Conservation (phyloP, 2,113 vertebrate species). For the Phrynosoma blainvillii region DNA sequence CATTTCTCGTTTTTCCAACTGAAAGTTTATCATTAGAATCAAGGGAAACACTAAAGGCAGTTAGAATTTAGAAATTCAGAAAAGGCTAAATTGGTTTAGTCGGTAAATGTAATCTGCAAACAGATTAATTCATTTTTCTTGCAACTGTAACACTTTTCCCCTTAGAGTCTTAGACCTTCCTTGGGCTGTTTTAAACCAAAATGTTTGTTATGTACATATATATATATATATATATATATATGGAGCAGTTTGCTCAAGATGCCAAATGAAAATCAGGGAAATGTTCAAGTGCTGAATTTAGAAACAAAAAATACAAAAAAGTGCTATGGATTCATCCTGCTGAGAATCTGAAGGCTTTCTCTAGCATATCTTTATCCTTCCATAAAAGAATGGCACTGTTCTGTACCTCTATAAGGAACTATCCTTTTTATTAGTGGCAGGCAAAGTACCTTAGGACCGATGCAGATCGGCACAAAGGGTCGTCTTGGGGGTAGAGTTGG, state of each 20-base stretch:
- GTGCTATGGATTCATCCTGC: too few relatives aligned
- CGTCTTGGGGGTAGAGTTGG: too few relatives aligned
- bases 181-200: constrained; percentile 50
- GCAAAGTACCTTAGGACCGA: too few relatives aligned
- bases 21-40: constrained; percentile 56
- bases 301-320: too few relatives aligned
- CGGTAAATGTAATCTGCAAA: constrained; percentile 42
- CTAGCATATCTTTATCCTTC: too few relatives aligned
- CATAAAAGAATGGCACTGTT: too few relatives aligned
- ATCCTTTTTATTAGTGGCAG: too few relatives aligned
- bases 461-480: too few relatives aligned
- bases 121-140: constrained; percentile 47
- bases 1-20: constrained; percentile 45
- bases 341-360: too few relatives aligned
- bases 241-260: not conserved
- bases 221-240: too few relatives aligned
- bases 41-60: constrained; percentile 48
- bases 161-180: constrained; percentile 22
- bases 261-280: not conserved
- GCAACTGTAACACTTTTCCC: constrained; percentile 37
- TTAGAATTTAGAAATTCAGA: constrained; percentile 53
- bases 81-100: constrained; percentile 56
- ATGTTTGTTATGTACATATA: not conserved
- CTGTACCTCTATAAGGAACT: too few relatives aligned
- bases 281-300: not conserved